Conservation (phyloP, 2,888 invertebrate species). For the Chelonus formosanus region DNA sequence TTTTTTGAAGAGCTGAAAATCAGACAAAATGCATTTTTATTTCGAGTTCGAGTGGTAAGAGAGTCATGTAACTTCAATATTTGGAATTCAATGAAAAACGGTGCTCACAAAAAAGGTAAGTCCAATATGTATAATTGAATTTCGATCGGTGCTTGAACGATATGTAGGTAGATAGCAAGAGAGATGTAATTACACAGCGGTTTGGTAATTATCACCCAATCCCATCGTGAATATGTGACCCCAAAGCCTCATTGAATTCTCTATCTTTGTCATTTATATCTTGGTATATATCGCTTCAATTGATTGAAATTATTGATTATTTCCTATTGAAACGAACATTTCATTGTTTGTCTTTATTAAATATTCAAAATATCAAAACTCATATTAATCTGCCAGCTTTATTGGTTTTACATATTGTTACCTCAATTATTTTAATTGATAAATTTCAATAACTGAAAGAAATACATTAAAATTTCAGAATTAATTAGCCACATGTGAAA, state of each 20-base stretch:
- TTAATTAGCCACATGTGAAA: no score
- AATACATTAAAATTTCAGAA: no score
- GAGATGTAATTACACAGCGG: constrained; percentile 46
- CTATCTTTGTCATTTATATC: not conserved
- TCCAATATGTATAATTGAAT: constrained; percentile 48
- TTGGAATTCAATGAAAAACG: constrained; percentile 12
- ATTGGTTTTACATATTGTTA: no score
- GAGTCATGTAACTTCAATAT: not conserved
- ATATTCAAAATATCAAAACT: no score
- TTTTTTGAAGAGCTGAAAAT: no score
- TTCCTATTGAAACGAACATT: no score
- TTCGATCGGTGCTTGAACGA: constrained; percentile 39
- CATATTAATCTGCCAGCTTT: no score
- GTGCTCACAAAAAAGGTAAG: constrained; percentile 28
- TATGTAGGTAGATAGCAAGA: constrained; percentile 31
- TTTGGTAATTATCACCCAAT: constrained; percentile 45
- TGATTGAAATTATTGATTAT: not conserved
- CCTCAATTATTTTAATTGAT: no score
- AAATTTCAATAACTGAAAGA: no score
- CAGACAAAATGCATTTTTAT: no score
- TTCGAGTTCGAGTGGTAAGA: not conserved
- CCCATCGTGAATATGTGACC: constrained; percentile 6
- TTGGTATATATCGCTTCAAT: not conserved
- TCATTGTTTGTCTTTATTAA: no score
- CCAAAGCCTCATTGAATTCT: constrained; percentile 19